Evolutionary conservation across 2,888 invertebrate genomes (phyloP), one percentile per base, ranked within the genome.

Genomic region (Diadromus collaris): DNA sequence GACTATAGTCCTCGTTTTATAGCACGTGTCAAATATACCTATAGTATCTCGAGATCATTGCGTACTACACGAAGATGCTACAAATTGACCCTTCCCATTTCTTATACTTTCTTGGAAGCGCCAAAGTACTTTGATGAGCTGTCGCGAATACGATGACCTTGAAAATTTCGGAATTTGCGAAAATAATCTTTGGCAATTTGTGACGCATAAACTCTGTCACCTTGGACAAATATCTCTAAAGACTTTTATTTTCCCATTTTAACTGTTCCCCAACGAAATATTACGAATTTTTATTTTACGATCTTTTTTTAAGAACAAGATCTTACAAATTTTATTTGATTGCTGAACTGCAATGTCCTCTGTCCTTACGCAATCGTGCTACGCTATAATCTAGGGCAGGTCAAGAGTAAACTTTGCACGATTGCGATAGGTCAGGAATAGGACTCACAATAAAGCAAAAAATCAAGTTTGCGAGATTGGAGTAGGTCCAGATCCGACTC

Each of bases 81-180:
- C 32, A 44, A 68, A 54, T 75, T 54, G 71, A 63, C 71, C 32
- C 70, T 76, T 72, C 63, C 56, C 19, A 32, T 63, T 54, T 67
- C 6, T 67, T 56, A 68, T 79, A 79, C 75, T 78, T 78, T 78
- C 71, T 67, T 79, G 78, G 71, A 75, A 79, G 78, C 56, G 75
- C 61, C 71, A 75, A 75, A 73, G 44, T 63, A 70, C 65, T 54
- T 38, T 32, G 29, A 58, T 38, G 67, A 38, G n/a, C 27, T 48
- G 51, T 38, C 60, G 70, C 27, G 44, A 34, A 34, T 34, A 34
- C 38, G 13, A 6, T 58, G 41, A 73, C 24, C 41, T 34, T 38
- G 41, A 69, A 69, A 38, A 27, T 44, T 60, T 61, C 32, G 3
- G 54, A 54, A 29, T 61, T 5, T 38, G 38, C 38, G 38, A 41